Evolutionary conservation across 2,888 invertebrate genomes (phyloP).

Genomic region (Choreutis nemorana): DNA sequence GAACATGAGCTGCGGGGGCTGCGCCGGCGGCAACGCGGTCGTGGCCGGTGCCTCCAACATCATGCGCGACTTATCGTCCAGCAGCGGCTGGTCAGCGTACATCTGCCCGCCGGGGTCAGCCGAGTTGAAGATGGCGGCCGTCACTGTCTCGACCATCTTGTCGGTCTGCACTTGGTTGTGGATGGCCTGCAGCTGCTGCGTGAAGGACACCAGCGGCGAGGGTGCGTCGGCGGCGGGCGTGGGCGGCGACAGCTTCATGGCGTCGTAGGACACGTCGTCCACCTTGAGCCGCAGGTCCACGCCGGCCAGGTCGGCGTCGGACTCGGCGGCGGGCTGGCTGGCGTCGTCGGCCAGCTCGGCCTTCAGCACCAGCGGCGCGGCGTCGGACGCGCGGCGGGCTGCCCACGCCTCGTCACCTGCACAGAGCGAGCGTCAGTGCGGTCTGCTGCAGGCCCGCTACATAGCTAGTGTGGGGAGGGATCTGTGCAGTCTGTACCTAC

Average conservation of each 20-base stretch:
- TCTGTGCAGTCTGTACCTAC: constrained; percentile 40
- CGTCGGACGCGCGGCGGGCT: constrained; percentile 63
- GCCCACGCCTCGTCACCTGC: constrained; percentile 32
- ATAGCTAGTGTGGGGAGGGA: constrained; percentile 30
- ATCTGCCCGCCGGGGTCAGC: constrained; percentile 38
- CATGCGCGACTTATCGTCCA: constrained; percentile 25
- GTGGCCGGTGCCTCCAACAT: constrained; percentile 38
- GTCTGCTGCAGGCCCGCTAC: too few species aligned
- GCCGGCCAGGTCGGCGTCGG: constrained; percentile 50
- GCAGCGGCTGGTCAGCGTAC: constrained; percentile 28
- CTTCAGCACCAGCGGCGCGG: constrained; percentile 67
- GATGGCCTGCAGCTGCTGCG: constrained; percentile 53
- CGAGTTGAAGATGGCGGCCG: constrained; percentile 58
- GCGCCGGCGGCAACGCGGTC: too few species aligned
- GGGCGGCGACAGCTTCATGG: constrained; percentile 64
- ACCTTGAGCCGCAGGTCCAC: constrained; percentile 76
- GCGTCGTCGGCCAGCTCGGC: constrained; percentile 73
- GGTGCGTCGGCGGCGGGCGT: constrained; percentile 39
- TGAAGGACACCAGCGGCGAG: constrained; percentile 43
- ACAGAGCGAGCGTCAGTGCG: constrained; percentile 11
- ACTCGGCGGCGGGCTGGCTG: constrained; percentile 61
- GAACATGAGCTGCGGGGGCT: constrained; percentile 36
- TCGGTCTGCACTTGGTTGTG: constrained; percentile 60
- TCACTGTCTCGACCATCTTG: constrained; percentile 60
- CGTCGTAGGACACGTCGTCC: constrained; percentile 56